phyloP scores from a whole-genome alignment of 1,140 invertebrate species.

The Nephila pilipes region DNA sequence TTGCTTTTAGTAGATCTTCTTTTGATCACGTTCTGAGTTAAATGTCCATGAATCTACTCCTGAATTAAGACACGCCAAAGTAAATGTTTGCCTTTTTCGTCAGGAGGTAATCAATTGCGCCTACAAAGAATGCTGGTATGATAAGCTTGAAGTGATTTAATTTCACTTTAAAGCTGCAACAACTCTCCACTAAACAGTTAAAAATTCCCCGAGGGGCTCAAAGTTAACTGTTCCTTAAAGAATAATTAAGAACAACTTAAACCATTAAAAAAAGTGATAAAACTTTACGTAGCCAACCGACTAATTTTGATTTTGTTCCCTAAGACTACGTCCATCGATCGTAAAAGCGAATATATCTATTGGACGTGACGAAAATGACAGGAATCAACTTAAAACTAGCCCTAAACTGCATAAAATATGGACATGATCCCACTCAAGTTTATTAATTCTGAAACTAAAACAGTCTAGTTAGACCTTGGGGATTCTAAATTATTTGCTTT shows the following conservation, averaged over 20 bases:
- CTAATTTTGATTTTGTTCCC: not conserved
- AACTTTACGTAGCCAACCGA: not conserved
- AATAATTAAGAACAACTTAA: not conserved
- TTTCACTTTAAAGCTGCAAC: not conserved
- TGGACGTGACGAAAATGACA: not conserved
- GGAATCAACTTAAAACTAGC: not conserved
- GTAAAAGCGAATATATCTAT: conserved; percentile 17
- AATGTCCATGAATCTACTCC: too few species aligned
- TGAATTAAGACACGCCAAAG: too few species aligned
- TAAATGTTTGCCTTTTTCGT: too few species aligned
- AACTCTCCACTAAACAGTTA: not conserved
- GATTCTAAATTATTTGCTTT: conserved; percentile 16
- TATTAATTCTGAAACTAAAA: conserved; percentile 39
- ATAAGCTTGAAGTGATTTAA: not conserved
- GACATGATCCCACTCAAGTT: conserved; percentile 16
- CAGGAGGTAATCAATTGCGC: too few species aligned
- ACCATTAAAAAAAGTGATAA: not conserved
- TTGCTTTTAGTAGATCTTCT: too few species aligned
- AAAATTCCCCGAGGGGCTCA: not conserved
- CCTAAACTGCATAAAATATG: conserved; percentile 26
- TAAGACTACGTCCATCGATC: not conserved
- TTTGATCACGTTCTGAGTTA: too few species aligned
- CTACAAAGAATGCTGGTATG: not conserved
- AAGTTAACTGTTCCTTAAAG: not conserved
- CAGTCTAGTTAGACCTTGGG: not conserved